phyloP scores from a whole-genome alignment of 2,113 vertebrate species.

The Psilopsiagon aurifrons region DNA sequence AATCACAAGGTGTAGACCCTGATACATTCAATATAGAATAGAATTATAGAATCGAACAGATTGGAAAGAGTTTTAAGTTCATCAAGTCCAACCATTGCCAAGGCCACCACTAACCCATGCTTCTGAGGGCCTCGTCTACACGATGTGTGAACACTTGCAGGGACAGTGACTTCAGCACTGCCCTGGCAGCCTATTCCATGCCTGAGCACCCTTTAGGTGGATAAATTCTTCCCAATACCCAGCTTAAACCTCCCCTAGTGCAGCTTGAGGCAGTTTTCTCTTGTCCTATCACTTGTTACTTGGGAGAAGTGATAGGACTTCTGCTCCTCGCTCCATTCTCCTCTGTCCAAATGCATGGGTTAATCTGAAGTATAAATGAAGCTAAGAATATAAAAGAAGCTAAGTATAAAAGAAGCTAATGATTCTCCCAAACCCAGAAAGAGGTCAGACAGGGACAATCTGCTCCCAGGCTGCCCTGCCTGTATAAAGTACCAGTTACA shows the following conservation, averaged over 20 bases:
- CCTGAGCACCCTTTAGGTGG: not conserved
- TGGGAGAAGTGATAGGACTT: not conserved
- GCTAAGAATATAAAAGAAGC: not conserved
- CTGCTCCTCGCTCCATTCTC: not conserved
- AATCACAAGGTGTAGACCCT: not conserved
- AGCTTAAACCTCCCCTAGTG: not conserved
- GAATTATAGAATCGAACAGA: not conserved
- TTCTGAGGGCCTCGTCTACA: not conserved
- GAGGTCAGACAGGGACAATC: not conserved
- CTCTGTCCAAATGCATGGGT: not conserved
- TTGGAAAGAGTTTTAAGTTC: not conserved
- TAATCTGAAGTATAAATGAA: not conserved
- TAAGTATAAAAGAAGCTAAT: not conserved
- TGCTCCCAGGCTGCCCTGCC: not conserved
- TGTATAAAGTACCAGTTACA: not conserved
- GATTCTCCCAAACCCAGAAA: not conserved
- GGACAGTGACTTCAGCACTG: not conserved
- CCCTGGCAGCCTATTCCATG: not conserved
- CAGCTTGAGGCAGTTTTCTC: not conserved
- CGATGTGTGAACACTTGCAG: not conserved
- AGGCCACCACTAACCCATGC: not conserved
- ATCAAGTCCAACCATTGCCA: not conserved
- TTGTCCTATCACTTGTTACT: not conserved
- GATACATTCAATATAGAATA: not conserved
- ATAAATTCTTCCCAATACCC: not conserved